Conservation (phyloP, 2,797 vertebrate genomes). For the Neopelma chrysocephalum region DNA sequence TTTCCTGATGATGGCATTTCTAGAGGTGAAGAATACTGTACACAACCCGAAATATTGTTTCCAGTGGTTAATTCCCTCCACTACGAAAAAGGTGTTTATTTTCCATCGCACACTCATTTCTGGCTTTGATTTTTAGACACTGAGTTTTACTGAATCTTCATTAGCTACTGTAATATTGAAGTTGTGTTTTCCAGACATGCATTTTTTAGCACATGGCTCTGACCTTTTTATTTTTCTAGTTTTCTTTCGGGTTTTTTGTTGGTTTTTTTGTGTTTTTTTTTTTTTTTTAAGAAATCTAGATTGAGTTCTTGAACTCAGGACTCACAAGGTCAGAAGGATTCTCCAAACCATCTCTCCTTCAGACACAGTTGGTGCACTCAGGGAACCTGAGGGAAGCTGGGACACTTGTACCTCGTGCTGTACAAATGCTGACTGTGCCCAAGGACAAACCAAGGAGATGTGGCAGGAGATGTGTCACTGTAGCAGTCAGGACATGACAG, state of each 20-base stretch:
- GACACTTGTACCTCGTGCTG: neutral
- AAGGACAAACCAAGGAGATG: neutral
- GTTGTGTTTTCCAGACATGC: neutral
- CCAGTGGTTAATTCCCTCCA: neutral
- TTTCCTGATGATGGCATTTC: slow-evolving; percentile 6
- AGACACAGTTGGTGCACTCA: neutral
- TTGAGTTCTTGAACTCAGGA: neutral
- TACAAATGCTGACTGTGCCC: neutral
- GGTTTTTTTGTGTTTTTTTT: neutral
- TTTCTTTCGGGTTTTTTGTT: neutral
- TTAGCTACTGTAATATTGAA: neutral
- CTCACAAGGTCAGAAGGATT: neutral
- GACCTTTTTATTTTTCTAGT: neutral
- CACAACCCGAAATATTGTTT: neutral
- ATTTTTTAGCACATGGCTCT: neutral
- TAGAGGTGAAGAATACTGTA: neutral
- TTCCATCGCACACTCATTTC: neutral
- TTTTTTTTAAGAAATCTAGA: neutral
- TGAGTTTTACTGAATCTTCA: neutral
- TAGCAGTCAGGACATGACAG: neutral
- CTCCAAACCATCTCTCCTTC: neutral
- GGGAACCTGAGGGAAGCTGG: neutral
- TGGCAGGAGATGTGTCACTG: neutral
- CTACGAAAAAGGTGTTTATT: neutral
- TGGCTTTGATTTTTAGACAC: neutral